Conservation (phyloP, 2,113 vertebrate genomes). For the Lipophrys pholis region DNA sequence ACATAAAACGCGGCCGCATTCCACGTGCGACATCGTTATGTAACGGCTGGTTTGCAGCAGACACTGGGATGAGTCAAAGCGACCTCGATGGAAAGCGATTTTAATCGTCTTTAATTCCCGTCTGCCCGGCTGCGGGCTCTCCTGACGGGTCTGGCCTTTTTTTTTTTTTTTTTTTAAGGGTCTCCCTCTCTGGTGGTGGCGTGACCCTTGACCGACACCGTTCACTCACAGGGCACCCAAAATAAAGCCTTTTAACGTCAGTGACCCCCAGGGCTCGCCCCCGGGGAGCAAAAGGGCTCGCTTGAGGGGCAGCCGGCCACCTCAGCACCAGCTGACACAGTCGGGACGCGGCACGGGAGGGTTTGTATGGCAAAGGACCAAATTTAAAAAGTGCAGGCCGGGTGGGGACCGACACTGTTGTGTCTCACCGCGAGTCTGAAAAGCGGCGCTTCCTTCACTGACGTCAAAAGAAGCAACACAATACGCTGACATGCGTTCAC, state of each 20-base stretch:
- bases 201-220: slow-evolving; percentile 23
- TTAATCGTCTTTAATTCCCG: slow-evolving; percentile 9
- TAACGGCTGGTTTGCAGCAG: slow-evolving; percentile 26
- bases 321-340: slow-evolving; percentile 24
- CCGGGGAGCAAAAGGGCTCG: background rate
- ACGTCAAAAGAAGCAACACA: too few species aligned
- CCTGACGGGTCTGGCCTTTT: slow-evolving; percentile 1
- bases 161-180: too few species aligned
- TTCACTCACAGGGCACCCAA: slow-evolving; percentile 29
- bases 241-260: slow-evolving; percentile 66
- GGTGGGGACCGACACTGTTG: background rate
- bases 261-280: slow-evolving; percentile 33
- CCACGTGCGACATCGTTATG: slow-evolving; percentile 37
- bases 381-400: background rate
- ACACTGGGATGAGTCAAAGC: slow-evolving; percentile 35
- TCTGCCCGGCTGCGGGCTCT: slow-evolving; percentile 22
- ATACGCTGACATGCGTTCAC: too few species aligned
- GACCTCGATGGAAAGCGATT: slow-evolving; percentile 24
- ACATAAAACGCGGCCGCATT: slow-evolving; percentile 29
- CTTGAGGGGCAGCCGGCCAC: background rate
- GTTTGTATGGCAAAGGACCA: slow-evolving; percentile 10
- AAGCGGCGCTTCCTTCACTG: too few species aligned
- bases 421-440: too few species aligned
- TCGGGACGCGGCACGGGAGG: slow-evolving; percentile 31
- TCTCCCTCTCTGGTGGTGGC: slow-evolving; percentile 30